A percentile compares a stretch with the other conserved stretches of the same genome.
Conservation (phyloP, 1,140 invertebrate genomes). For the Eciton burchellii region DNA sequence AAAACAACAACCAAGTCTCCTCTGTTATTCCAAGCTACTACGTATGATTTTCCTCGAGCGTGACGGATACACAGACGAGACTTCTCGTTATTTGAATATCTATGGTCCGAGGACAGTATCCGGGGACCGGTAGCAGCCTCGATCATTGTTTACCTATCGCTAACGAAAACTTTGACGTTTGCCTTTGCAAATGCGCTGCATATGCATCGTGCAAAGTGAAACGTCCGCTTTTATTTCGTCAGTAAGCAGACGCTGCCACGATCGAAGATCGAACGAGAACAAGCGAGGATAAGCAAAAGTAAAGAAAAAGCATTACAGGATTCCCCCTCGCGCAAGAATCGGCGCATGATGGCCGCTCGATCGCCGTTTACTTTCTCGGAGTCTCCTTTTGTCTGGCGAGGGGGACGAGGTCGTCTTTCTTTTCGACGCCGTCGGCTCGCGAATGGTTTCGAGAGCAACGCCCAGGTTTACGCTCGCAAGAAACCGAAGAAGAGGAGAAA, state of each 20-base stretch:
- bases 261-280: too few species aligned
- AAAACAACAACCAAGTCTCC: background rate
- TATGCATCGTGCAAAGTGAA: background rate
- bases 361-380: slow-evolving; percentile 16
- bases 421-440: slow-evolving; percentile 58
- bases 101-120: too few species aligned
- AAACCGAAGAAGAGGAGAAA: slow-evolving; percentile 35
- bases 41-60: slow-evolving; percentile 13
- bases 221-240: background rate
- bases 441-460: slow-evolving; percentile 67
- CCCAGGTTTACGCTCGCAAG: slow-evolving; percentile 55
- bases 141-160: background rate
- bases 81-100: slow-evolving; percentile 33
- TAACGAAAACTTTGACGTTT: background rate
- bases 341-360: slow-evolving; percentile 15
- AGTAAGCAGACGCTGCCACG: background rate
- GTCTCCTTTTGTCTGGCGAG: slow-evolving; percentile 51
- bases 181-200: background rate
- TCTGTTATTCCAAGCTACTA: background rate
- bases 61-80: slow-evolving; percentile 22
- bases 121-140: background rate
- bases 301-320: background rate
- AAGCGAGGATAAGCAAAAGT: slow-evolving; percentile 16
- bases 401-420: slow-evolving; percentile 58
- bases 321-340: background rate